These are phyloP conservation scores for Alloscopus bannaensis DNA, from an alignment of 2,888 invertebrate genomes.

Conservation along the genomic window DNA sequence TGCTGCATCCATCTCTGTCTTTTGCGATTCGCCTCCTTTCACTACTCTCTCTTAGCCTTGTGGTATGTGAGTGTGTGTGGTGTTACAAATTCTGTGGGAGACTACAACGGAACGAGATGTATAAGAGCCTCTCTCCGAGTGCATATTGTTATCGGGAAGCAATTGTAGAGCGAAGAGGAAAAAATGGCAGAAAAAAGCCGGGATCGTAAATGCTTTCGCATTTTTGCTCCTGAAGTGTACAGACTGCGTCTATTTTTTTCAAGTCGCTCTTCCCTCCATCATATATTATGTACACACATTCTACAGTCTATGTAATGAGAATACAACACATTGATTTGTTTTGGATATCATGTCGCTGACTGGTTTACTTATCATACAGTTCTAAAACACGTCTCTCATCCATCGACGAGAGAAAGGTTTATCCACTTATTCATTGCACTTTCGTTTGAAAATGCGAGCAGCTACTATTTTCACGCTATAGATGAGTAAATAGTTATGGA, in stretches of 20 bases:
- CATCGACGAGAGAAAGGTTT: conserved; percentile 9
- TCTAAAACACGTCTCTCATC: not conserved
- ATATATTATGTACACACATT: not conserved
- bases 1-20: conserved; percentile 61
- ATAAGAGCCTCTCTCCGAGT: not conserved
- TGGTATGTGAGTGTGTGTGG: conserved; percentile 1
- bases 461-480: no score
- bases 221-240: conserved; percentile 30
- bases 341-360: conserved; percentile 26
- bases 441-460: no score
- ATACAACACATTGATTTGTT: conserved; percentile 32
- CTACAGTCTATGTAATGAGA: not conserved
- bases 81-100: not conserved
- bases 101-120: not conserved
- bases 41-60: conserved; percentile 12
- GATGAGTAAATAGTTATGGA: conserved; percentile 50
- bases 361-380: conserved; percentile 33
- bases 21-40: conserved; percentile 48
- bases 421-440: conserved; percentile 46
- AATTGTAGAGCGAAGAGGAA: conserved; percentile 30
- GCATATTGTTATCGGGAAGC: conserved; percentile 6
- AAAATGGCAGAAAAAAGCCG: conserved; percentile 14
- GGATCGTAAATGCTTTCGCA: conserved; percentile 12
- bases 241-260: conserved; percentile 23
- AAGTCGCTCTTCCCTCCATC: conserved; percentile 2